Percentiles rank a stretch among this genome's conserved stretches.
Conservation (phyloP, 2,113 vertebrate species). For the Apaloderma vittatum region DNA sequence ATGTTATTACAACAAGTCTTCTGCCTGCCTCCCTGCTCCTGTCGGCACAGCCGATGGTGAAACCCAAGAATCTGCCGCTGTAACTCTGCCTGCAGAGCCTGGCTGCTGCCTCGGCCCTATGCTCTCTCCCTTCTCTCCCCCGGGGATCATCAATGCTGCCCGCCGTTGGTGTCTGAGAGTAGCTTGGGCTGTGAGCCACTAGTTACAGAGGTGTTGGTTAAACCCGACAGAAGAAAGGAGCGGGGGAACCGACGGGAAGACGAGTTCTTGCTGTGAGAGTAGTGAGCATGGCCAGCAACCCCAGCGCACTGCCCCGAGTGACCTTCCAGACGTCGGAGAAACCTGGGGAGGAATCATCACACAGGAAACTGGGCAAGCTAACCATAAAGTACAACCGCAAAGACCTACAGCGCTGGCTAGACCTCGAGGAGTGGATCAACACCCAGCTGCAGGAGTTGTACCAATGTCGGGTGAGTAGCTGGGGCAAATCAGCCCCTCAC, state of each 20-base stretch:
- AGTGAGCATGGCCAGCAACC: constrained; percentile 83
- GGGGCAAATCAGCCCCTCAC: background rate
- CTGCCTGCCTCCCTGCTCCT: constrained; percentile 21
- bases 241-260: background rate
- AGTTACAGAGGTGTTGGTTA: background rate
- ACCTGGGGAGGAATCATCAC: constrained; percentile 77
- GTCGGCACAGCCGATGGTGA: background rate
- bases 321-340: constrained; percentile 87
- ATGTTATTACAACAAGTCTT: constrained; percentile 53
- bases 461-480: constrained; percentile 86
- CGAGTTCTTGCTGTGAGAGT: background rate
- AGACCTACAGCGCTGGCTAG: constrained; percentile 93
- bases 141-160: background rate
- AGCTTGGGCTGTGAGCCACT: background rate
- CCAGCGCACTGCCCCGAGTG: constrained; percentile 86
- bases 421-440: constrained; percentile 96
- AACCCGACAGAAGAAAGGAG: background rate
- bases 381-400: constrained; percentile 96
- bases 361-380: constrained; percentile 89
- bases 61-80: constrained; percentile 29
- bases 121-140: background rate
- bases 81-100: constrained; percentile 24
- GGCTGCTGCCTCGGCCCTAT: background rate
- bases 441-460: constrained; percentile 91
- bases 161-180: background rate